Evolutionary conservation across 2,797 vertebrate genomes (phyloP), one percentile per base, ranked within the genome.

Genomic region (Sebastes steindachneri): DNA sequence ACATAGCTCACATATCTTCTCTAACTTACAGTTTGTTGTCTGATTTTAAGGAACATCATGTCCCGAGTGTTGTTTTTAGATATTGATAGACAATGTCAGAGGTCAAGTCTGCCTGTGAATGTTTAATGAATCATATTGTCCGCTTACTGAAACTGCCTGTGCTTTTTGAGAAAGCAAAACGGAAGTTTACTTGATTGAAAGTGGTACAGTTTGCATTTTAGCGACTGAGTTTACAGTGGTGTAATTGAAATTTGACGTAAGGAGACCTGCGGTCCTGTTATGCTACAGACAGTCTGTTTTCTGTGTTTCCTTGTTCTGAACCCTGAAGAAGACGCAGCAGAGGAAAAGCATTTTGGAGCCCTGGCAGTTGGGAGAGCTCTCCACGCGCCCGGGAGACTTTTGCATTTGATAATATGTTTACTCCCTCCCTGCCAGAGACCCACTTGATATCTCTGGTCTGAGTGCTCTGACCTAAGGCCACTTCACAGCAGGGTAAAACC

Each of bases 331-430:
- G 48, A 75, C 23, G 25, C 69, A 25, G 58, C 69, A 60, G 10
- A 74, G 77, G 2, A 8, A 51, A 77, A 70, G 62, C 68, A 69
- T 90, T 88, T 82, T 31, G 35, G 35, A 83, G 63, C 57, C 53
- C 48, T 82, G 73, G 64, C 70, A 67, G 82, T 82, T 68, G 60
- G 60, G 66, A 70, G 78, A 85, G 73, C 70, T 78, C 58, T 87
- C 68, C 68, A 19, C 35, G 6, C 12, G 74, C 80, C 68, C 11
- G 21, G 12, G 79, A 92, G 83, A 81, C 73, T 82, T 88, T 77
- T 68, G 55, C 77, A 84, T 89, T 83, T 86, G 80, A 86, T 89
- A 86, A 88, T 83, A 81, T 90, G 84, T 92, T 91, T 89, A 84
- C 82, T 86, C 53, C 86, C 55, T 70, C 14, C 35, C 65, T 89